Evolutionary conservation across 2,888 invertebrate genomes (phyloP).

Genomic region (Caenorhabditis sp.): DNA sequence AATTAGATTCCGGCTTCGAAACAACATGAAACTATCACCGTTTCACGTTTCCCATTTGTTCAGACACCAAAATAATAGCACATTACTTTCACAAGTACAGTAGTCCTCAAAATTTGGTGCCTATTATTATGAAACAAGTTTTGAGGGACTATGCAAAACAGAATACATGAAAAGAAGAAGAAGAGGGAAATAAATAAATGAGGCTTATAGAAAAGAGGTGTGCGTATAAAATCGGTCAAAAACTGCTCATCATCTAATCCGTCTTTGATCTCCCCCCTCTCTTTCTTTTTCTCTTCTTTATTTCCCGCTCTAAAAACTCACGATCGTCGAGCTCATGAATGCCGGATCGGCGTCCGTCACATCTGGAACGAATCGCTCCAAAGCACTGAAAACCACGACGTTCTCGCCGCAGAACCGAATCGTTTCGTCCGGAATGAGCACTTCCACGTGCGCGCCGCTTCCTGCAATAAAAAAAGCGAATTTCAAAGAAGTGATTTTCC

Average conservation of each 20-base stretch:
- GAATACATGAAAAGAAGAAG: not conserved
- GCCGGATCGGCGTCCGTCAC: slow-evolving; percentile 56
- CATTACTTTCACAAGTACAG: not conserved
- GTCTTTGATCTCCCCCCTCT: not conserved
- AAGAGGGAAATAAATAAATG: not conserved
- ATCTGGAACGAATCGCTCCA: slow-evolving; percentile 61
- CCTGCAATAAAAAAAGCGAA: slow-evolving; percentile 21
- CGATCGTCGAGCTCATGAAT: slow-evolving; percentile 19
- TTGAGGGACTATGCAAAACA: too few species aligned
- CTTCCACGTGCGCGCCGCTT: slow-evolving; percentile 39
- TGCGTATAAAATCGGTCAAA: too few species aligned
- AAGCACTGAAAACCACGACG: slow-evolving; percentile 68
- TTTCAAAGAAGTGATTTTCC: too few species aligned
- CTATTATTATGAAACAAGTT: too few species aligned
- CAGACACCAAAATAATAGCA: not conserved
- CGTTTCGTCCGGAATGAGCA: slow-evolving; percentile 70
- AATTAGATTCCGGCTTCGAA: too few species aligned
- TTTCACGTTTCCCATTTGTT: too few species aligned
- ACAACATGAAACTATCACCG: too few species aligned
- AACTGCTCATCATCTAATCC: too few species aligned
- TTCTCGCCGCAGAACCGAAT: slow-evolving; percentile 76
- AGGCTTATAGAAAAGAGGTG: not conserved
- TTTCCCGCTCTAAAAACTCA: not conserved
- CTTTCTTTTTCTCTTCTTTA: slow-evolving; percentile 2
- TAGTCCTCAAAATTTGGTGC: too few species aligned